Conservation (phyloP, 2,888 invertebrate genomes). For the Crematogaster levior region DNA sequence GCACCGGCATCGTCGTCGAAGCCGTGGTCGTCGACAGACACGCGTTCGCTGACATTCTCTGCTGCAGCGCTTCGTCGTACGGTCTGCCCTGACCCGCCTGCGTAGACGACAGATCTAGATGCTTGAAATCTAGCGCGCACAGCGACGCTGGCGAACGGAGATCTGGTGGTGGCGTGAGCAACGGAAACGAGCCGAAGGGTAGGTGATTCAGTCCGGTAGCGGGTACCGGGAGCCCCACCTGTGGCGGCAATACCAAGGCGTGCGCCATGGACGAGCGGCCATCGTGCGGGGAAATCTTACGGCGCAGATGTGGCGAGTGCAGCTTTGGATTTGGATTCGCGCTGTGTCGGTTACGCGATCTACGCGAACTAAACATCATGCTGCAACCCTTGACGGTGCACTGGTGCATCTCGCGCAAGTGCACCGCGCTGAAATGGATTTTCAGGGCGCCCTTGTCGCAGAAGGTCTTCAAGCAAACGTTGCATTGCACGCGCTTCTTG, state of each 20-base stretch:
- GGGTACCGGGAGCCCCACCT: constrained; percentile 89
- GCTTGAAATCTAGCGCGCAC: constrained; percentile 89
- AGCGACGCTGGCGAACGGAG: constrained; percentile 87
- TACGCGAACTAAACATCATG: constrained; percentile 99
- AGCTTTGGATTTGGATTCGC: constrained; percentile 99
- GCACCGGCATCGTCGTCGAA: constrained; percentile 85
- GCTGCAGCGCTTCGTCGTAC: constrained; percentile 86
- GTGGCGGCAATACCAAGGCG: constrained; percentile 92
- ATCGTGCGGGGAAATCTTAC: constrained; percentile 98
- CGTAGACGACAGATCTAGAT: constrained; percentile 88
- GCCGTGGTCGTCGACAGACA: constrained; percentile 85
- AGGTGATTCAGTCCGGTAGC: constrained; percentile 90
- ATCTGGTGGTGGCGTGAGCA: constrained; percentile 90
- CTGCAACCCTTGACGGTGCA: constrained; percentile 99
- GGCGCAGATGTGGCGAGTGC: constrained; percentile 96
- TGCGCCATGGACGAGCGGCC: constrained; percentile 96
- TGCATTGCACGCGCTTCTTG: constrained; percentile 99
- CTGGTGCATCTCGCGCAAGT: constrained; percentile 99
- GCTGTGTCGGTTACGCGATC: constrained; percentile 98
- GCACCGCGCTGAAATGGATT: constrained; percentile 99
- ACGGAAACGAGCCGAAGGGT: constrained; percentile 92
- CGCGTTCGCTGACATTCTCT: constrained; percentile 88
- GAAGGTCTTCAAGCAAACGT: constrained; percentile 99
- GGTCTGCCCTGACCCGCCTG: constrained; percentile 81
- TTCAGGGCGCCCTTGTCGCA: constrained; percentile 99